Percentiles rank a stretch among this genome's conserved stretches.
Evolutionary conservation across 53 echinoderm and acorn worm genomes (phyloP).

Genomic region (Hippasteria phrygiana): DNA sequence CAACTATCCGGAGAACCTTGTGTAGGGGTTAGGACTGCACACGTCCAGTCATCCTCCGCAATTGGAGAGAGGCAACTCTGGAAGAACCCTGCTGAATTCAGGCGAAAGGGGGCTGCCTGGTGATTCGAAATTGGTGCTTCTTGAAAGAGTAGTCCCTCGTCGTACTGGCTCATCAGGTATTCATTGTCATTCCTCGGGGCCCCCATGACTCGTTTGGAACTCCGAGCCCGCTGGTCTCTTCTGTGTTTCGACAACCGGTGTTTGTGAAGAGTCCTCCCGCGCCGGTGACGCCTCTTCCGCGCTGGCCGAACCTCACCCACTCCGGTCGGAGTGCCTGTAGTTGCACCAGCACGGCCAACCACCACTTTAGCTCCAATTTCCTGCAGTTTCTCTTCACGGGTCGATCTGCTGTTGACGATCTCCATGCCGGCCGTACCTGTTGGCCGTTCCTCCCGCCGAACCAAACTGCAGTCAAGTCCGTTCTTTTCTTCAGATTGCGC

Average conservation of each 20-base stretch:
- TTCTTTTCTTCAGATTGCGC: conserved; percentile 30
- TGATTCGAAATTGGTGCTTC: not conserved
- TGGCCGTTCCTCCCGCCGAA: not conserved
- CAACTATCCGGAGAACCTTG: not conserved
- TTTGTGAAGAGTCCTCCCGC: conserved; percentile 45
- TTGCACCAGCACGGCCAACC: not conserved
- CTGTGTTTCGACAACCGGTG: conserved; percentile 51
- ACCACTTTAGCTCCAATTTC: not conserved
- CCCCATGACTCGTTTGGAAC: conserved; percentile 18
- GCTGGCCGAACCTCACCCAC: not conserved
- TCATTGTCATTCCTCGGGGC: conserved; percentile 81
- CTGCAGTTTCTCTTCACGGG: not conserved
- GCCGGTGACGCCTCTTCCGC: conserved; percentile 47
- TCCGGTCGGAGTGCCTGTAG: not conserved
- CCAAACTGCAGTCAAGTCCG: not conserved
- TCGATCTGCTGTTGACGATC: not conserved
- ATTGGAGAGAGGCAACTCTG: not conserved
- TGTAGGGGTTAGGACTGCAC: not conserved
- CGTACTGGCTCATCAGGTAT: conserved; percentile 73
- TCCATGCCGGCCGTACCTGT: not conserved
- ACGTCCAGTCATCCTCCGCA: not conserved
- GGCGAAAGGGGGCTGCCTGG: not conserved
- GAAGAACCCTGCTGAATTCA: not conserved
- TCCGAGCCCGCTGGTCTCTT: conserved; percentile 33
- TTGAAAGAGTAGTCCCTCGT: conserved; percentile 15